Evolutionary conservation across 2,888 invertebrate genomes (phyloP).

Genomic region (Reticulitermes lucifugus): DNA sequence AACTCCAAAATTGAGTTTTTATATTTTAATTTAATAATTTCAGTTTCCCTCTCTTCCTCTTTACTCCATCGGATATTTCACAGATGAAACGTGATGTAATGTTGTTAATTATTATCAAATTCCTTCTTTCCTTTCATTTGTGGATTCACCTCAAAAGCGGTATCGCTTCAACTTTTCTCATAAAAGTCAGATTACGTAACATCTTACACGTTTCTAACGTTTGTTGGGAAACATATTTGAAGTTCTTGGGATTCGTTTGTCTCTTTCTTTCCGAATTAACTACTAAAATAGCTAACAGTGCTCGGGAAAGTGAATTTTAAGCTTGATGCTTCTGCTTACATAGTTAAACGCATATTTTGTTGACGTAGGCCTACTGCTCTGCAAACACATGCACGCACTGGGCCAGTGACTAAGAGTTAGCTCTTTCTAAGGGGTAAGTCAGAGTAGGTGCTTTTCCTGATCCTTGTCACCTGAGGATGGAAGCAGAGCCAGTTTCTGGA

Average conservation of each 20-base stretch:
- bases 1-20: constrained; percentile 31
- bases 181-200: not conserved
- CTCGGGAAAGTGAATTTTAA: no score
- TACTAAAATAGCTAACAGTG: not conserved
- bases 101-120: constrained; percentile 31
- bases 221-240: not conserved
- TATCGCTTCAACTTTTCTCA: constrained; percentile 11
- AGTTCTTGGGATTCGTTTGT: not conserved
- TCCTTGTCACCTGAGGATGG: no score
- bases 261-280: not conserved
- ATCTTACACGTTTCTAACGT: not conserved
- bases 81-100: not conserved
- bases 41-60: not conserved
- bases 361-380: no score
- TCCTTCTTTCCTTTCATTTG: constrained; percentile 21
- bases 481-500: no score
- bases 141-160: not conserved
- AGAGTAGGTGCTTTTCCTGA: no score
- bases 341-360: no score
- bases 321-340: no score
- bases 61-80: constrained; percentile 15
- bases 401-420: no score
- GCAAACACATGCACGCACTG: no score
- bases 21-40: constrained; percentile 43
- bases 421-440: no score